Base-by-base conservation (phyloP, 2,113 vertebrate species). In the Heteronetta atricapilla region DNA sequence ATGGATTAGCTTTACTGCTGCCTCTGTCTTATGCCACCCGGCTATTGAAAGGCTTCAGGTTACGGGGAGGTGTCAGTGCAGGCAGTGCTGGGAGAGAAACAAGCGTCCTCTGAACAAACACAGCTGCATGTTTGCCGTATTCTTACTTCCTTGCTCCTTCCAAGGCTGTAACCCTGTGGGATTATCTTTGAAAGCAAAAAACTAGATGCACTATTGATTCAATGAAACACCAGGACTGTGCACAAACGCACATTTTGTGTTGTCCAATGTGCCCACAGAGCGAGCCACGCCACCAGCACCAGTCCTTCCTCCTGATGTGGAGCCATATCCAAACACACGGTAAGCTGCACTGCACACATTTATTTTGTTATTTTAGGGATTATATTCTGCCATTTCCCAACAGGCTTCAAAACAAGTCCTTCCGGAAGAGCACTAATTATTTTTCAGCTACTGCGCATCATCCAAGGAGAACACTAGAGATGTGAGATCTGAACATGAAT, bases 401-500 rank as follows among this genome's bases (percentile, higher is more conserved):
- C 31, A 85, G 22, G 42, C 56, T 31, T 72, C 70, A 72, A 59
- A 85, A 79, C n/a, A 72, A 82, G 56, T 50, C 56, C 52, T 36
- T 82, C 70, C 25, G 72, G 69, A 64, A 87, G 89, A 74, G 22
- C 40, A 56, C 33, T 21, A 38, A 86, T 89, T 89, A 89, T 46
- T 84, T 82, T 55, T 68, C 56, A 82, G 34, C 23, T 75, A 38
- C 52, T 33, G 3, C 0, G 14, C 11, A 25, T 63, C 8, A 6
- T 8, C 12, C 3, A 38, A 87, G 12, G 52, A 50, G 13, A 79
- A 75, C 8, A 10, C 14, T 25, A 62, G 60, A 91, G 52, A 40
- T 8, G n/a, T 1, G 29, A 67, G 60, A 70, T 56, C 40, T 0
- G 0, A 89, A 70, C 0, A 0, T 6, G 78, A 72, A 70, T 44